Percentiles rank a stretch among this genome's conserved stretches.
These are phyloP conservation scores for Pilophorus perplexus DNA, from an alignment of 2,888 invertebrate species.

Conservation along the genomic window DNA sequence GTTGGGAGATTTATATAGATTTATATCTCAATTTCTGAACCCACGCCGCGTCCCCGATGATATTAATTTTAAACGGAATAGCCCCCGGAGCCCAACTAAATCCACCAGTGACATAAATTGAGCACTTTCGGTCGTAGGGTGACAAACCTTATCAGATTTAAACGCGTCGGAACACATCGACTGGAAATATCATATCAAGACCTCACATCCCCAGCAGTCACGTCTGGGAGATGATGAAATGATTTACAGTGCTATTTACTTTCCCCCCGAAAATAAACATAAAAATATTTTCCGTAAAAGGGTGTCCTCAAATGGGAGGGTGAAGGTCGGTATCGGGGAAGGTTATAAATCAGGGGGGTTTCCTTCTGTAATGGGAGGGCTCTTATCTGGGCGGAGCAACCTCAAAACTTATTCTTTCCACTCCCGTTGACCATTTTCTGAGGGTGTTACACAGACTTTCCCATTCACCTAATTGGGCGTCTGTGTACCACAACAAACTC, in stretches of 20 bases:
- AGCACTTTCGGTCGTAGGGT: background rate
- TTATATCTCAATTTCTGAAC: too few species aligned
- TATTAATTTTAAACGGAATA: background rate
- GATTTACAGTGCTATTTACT: slow-evolving; percentile 21
- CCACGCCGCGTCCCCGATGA: too few species aligned
- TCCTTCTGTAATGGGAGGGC: slow-evolving; percentile 20
- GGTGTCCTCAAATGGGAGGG: background rate
- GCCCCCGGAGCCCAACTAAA: background rate
- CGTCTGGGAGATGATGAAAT: slow-evolving; percentile 13
- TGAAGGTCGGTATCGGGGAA: slow-evolving; percentile 1
- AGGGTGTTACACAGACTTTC: background rate
- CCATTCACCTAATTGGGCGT: slow-evolving; percentile 12
- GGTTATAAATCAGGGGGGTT: slow-evolving; percentile 33
- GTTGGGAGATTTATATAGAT: too few species aligned
- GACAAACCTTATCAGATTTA: slow-evolving; percentile 2
- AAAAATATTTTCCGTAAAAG: slow-evolving; percentile 5
- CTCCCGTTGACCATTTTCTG: slow-evolving; percentile 30
- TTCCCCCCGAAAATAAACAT: slow-evolving; percentile 5
- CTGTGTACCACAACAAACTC: too few species aligned
- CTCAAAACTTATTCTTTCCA: slow-evolving; percentile 33
- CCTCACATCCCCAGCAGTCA: slow-evolving; percentile 6
- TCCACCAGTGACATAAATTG: slow-evolving; percentile 10
- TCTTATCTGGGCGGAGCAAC: slow-evolving; percentile 24
- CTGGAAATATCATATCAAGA: slow-evolving; percentile 19
- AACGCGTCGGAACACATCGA: slow-evolving; percentile 12